Evolutionary conservation across 1,140 invertebrate species (phyloP).

Genomic region (Bicyclus anynana): DNA sequence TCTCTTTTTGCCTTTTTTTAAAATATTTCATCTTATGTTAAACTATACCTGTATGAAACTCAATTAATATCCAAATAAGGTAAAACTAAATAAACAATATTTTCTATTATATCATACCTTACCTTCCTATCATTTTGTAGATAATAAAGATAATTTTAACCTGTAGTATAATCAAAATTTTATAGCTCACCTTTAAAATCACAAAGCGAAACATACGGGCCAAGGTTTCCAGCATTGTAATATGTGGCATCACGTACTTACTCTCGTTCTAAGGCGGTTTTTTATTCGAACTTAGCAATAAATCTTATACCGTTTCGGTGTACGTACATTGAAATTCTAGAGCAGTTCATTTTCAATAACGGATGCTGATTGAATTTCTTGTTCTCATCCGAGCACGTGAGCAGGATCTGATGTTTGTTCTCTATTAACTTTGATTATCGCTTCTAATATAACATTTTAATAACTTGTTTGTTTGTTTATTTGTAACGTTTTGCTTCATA

Average conservation of each 20-base stretch:
- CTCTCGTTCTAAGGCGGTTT: slow-evolving; percentile 31
- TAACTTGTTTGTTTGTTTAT: neutral
- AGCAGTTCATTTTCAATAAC: slow-evolving; percentile 43
- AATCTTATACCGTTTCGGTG: slow-evolving; percentile 33
- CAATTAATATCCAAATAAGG: too few relatives aligned
- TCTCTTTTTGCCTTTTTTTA: too few relatives aligned
- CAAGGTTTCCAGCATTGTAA: slow-evolving; percentile 41
- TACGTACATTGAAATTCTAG: slow-evolving; percentile 38
- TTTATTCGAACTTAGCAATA: slow-evolving; percentile 38
- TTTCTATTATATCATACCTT: neutral
- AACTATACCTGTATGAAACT: too few relatives aligned
- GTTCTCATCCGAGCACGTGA: slow-evolving; percentile 24
- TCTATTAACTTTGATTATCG: slow-evolving; percentile 4
- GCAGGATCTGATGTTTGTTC: slow-evolving; percentile 10
- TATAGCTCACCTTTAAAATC: slow-evolving; percentile 42
- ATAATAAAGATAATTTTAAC: slow-evolving; percentile 21
- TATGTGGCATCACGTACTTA: slow-evolving; percentile 44
- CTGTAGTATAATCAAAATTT: slow-evolving; percentile 30
- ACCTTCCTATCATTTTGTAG: neutral
- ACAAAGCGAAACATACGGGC: slow-evolving; percentile 43
- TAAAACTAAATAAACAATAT: neutral
- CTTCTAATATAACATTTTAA: neutral
- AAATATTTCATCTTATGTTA: too few relatives aligned
- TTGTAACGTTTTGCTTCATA: neutral
- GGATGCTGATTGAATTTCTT: slow-evolving; percentile 40